A percentile compares a stretch with the other conserved stretches of the same genome.
phyloP scores from a whole-genome alignment of 2,888 invertebrate species.

The Hylaea fasciaria region DNA sequence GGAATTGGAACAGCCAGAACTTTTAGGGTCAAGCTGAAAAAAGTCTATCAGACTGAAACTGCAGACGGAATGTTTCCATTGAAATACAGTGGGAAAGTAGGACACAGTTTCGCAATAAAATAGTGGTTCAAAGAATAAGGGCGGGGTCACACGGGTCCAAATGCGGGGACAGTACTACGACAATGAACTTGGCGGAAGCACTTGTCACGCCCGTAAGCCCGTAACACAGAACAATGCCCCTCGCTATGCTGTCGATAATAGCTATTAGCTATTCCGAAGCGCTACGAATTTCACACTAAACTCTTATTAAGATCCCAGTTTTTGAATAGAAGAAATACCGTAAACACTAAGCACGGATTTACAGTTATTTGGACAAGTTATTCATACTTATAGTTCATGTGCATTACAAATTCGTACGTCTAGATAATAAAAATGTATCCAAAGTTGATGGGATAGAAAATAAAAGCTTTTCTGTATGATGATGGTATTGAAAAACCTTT shows the following conservation, averaged over 20 bases:
- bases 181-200: slow-evolving; percentile 83
- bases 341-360: slow-evolving; percentile 10
- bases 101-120: slow-evolving; percentile 8
- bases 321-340: slow-evolving; percentile 20
- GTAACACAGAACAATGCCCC: slow-evolving; percentile 73
- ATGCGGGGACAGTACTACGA: slow-evolving; percentile 57
- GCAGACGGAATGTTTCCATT: too few relatives aligned
- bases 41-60: too few relatives aligned
- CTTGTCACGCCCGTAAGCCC: slow-evolving; percentile 79
- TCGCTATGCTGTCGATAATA: slow-evolving; percentile 58
- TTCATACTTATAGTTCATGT: background rate
- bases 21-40: too few relatives aligned
- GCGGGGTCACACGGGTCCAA: slow-evolving; percentile 51
- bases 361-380: slow-evolving; percentile 14
- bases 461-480: too few relatives aligned
- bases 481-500: too few relatives aligned
- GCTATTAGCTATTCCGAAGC: slow-evolving; percentile 56
- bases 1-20: too few relatives aligned
- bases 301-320: slow-evolving; percentile 13
- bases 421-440: too few relatives aligned
- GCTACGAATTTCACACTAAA: slow-evolving; percentile 41
- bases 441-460: too few relatives aligned
- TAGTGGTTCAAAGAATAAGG: slow-evolving; percentile 46
- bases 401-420: background rate
- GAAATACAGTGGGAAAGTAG: background rate